phyloP scores from a whole-genome alignment of 2,113 vertebrate species.

The Indicator maculatus region DNA sequence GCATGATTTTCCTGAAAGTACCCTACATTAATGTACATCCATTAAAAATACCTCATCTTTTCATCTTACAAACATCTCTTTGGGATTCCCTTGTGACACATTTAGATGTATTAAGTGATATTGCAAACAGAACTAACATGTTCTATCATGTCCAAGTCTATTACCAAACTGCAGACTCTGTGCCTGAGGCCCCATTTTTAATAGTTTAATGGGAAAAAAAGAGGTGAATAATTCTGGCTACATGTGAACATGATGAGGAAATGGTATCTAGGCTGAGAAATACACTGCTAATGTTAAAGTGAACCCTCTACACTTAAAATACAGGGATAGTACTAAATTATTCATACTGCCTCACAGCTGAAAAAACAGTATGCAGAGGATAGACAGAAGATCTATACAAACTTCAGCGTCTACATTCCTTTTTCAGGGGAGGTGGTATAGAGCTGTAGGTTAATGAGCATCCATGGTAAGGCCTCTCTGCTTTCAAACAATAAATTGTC shows the following conservation, averaged over 20 bases:
- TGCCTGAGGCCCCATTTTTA: background rate
- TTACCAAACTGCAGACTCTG: background rate
- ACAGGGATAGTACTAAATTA: background rate
- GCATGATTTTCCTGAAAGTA: background rate
- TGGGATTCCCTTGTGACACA: background rate
- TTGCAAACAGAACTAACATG: background rate
- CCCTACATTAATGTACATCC: background rate
- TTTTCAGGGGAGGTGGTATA: background rate
- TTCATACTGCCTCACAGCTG: constrained; percentile 38
- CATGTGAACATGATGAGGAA: background rate
- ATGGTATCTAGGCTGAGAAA: constrained; percentile 7
- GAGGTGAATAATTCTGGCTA: background rate
- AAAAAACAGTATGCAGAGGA: constrained; percentile 48
- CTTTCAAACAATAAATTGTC: background rate
- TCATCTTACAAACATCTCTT: background rate
- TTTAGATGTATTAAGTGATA: background rate
- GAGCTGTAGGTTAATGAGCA: background rate
- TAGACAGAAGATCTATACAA: background rate
- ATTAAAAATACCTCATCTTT: background rate
- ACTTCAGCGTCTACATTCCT: background rate
- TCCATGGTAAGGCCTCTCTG: background rate
- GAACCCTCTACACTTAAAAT: constrained; percentile 6
- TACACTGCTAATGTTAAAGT: background rate
- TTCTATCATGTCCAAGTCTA: background rate
- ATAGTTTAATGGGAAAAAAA: background rate